Evolutionary conservation across 2,797 vertebrate genomes (phyloP).

Genomic region (Dipus sagitta): DNA sequence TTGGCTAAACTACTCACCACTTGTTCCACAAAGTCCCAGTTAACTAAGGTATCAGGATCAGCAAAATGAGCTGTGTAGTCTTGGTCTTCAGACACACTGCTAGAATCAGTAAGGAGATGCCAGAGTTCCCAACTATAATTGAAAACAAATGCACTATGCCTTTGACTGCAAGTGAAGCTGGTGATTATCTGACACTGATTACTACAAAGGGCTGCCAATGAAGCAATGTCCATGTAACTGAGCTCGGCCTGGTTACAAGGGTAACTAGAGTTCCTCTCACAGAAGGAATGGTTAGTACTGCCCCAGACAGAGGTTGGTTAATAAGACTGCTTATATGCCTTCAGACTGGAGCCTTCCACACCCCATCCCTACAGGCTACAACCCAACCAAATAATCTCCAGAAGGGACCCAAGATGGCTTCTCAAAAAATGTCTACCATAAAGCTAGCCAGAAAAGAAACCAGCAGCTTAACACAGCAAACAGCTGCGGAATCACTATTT

Average conservation of each 20-base stretch:
- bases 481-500: background rate
- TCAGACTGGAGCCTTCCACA: background rate
- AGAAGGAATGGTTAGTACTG: background rate
- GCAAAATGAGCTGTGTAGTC: constrained; percentile 98
- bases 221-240: background rate
- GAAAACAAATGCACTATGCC: background rate
- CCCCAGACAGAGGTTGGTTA: background rate
- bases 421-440: background rate
- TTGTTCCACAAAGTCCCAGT: constrained; percentile 99
- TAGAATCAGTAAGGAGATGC: background rate
- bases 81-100: constrained; percentile 82
- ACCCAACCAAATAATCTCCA: constrained; percentile 31
- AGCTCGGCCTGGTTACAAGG: background rate
- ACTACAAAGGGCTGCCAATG: background rate
- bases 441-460: background rate
- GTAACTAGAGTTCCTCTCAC: background rate
- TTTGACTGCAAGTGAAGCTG: background rate
- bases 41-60: constrained; percentile 98
- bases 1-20: constrained; percentile 92
- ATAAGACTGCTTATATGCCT: background rate
- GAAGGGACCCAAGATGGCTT: background rate
- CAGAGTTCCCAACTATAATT: background rate
- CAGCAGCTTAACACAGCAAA: background rate
- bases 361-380: background rate
- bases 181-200: constrained; percentile 1